phyloP scores from a whole-genome alignment of 1,140 invertebrate genomes.

The Dendrolimus kikuchii region DNA sequence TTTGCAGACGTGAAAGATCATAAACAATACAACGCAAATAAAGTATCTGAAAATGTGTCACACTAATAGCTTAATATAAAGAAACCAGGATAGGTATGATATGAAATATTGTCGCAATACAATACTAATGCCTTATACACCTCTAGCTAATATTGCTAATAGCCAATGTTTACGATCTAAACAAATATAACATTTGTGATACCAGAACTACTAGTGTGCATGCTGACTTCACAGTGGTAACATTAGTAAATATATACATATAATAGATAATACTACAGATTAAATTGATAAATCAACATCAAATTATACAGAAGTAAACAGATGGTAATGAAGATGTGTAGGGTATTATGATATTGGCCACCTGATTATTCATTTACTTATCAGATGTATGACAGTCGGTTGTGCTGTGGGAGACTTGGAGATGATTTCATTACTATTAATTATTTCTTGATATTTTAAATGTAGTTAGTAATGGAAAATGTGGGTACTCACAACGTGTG shows the following conservation, averaged over 20 bases:
- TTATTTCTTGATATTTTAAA: too few species aligned
- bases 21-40: too few species aligned
- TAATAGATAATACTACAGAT: conserved; percentile 36
- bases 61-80: too few species aligned
- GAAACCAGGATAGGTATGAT: too few species aligned
- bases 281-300: conserved; percentile 35
- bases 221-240: conserved; percentile 50
- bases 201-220: conserved; percentile 45
- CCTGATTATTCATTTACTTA: not conserved
- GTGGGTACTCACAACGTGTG: conserved; percentile 86
- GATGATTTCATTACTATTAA: not conserved
- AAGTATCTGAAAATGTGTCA: too few species aligned
- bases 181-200: conserved; percentile 38
- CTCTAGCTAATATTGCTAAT: conserved; percentile 23
- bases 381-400: not conserved
- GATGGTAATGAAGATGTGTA: conserved; percentile 11
- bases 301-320: conserved; percentile 32
- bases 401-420: not conserved
- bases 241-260: conserved; percentile 38
- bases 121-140: too few species aligned
- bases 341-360: conserved; percentile 2
- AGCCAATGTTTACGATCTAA: conserved; percentile 38
- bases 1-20: too few species aligned
- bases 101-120: too few species aligned
- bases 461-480: not conserved